Evolutionary conservation across 2,888 invertebrate species (phyloP).

Genomic region (Drosophila bunnanda): DNA sequence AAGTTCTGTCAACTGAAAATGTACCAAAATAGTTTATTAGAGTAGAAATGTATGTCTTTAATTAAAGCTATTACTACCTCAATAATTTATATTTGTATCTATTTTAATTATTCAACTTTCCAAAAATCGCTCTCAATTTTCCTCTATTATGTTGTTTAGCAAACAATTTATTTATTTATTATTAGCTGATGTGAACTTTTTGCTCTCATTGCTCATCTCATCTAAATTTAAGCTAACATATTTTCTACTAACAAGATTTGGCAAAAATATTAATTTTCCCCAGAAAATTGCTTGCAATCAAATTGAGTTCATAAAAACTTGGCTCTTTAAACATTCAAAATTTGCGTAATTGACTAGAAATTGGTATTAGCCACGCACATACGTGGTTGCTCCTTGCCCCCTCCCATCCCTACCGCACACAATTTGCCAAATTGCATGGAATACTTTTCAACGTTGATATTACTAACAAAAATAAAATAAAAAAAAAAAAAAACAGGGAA

Average conservation of each 20-base stretch:
- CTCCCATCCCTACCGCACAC: constrained; percentile 1
- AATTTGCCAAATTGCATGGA: constrained; percentile 55
- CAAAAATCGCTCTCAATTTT: not conserved
- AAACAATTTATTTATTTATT: constrained; percentile 2
- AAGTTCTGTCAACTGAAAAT: too few species aligned
- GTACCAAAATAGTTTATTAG: not conserved
- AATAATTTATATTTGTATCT: not conserved
- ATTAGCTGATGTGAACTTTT: not conserved
- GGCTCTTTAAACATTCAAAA: constrained; percentile 41
- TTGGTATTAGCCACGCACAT: constrained; percentile 39
- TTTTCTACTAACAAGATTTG: constrained; percentile 20
- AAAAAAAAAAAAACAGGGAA: not conserved
- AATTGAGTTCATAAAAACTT: constrained; percentile 23
- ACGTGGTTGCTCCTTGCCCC: constrained; percentile 6
- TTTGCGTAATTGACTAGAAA: constrained; percentile 50
- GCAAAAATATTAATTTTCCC: constrained; percentile 10
- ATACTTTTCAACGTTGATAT: constrained; percentile 21
- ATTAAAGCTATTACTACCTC: not conserved
- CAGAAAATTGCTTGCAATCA: constrained; percentile 22
- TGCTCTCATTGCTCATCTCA: not conserved
- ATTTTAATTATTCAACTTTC: not conserved
- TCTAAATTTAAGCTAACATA: constrained; percentile 4
- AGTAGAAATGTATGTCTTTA: not conserved
- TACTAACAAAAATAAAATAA: constrained; percentile 21
- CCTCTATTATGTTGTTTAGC: not conserved